phyloP scores from a whole-genome alignment of 2,113 vertebrate genomes.

The Copsychus sechellarum region DNA sequence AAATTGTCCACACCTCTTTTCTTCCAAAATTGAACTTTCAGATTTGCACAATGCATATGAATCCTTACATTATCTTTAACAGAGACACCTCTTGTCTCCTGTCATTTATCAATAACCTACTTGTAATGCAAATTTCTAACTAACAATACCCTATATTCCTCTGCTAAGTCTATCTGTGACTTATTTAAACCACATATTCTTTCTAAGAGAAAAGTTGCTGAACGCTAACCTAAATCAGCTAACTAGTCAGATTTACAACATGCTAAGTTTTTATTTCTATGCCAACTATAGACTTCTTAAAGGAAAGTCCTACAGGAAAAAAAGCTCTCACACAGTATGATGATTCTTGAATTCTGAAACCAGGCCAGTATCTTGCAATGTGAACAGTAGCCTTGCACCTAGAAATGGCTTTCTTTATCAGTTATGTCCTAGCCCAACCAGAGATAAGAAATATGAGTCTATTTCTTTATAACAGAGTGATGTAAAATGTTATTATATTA shows the following conservation, averaged over 20 bases:
- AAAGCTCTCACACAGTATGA: background rate
- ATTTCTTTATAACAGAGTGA: background rate
- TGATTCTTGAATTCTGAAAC: background rate
- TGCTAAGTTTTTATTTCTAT: background rate
- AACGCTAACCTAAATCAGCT: background rate
- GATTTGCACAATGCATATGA: background rate
- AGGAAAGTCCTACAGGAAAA: background rate
- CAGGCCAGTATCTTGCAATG: accelerated
- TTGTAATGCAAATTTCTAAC: conserved; percentile 29
- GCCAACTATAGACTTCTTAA: background rate
- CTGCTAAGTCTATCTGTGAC: background rate
- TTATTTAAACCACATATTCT: background rate
- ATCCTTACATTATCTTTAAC: conserved; percentile 2
- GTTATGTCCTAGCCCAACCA: background rate
- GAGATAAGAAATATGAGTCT: background rate
- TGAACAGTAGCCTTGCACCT: background rate
- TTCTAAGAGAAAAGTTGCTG: background rate
- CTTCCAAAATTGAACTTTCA: conserved; percentile 15
- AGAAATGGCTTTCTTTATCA: background rate
- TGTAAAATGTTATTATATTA: background rate
- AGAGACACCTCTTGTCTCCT: background rate
- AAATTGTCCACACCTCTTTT: background rate
- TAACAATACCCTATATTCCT: background rate
- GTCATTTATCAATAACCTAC: background rate
- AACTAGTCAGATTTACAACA: background rate